Conservation (phyloP, 2,888 invertebrate species). For the Protonemura montana region DNA sequence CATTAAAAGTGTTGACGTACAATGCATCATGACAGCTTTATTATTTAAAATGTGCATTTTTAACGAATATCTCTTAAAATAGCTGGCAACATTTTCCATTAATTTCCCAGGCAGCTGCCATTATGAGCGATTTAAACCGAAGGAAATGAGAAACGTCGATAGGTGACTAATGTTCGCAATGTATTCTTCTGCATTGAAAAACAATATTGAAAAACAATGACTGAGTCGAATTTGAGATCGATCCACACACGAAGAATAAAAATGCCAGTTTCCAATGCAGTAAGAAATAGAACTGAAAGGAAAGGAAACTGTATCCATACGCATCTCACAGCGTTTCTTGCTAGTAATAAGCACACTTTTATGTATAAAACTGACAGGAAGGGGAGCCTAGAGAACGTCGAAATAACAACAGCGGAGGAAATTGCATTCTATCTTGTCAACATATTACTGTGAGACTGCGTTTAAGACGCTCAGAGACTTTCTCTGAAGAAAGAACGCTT, state of each 20-base stretch:
- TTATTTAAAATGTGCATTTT: conserved; percentile 1
- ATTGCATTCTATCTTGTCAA: conserved; percentile 41
- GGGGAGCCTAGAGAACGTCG: conserved; percentile 30
- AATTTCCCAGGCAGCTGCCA: neutral
- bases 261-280: neutral
- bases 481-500: neutral
- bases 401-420: conserved; percentile 31
- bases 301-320: neutral
- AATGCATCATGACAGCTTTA: neutral
- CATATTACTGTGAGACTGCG: neutral
- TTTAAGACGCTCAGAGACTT: neutral
- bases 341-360: neutral
- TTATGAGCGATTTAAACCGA: neutral
- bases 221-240: neutral
- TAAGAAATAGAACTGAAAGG: neutral
- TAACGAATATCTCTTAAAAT: neutral
- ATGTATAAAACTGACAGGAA: conserved; percentile 27
- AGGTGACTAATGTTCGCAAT: neutral
- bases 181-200: neutral
- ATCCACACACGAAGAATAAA: neutral
- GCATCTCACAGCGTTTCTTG: neutral
- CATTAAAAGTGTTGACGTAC: conserved; percentile 5
- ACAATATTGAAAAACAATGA: conserved; percentile 1
- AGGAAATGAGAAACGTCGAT: neutral
- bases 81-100: neutral